Evolutionary conservation across 2,888 invertebrate genomes (phyloP).

Genomic region (Melanostoma scalare): DNA sequence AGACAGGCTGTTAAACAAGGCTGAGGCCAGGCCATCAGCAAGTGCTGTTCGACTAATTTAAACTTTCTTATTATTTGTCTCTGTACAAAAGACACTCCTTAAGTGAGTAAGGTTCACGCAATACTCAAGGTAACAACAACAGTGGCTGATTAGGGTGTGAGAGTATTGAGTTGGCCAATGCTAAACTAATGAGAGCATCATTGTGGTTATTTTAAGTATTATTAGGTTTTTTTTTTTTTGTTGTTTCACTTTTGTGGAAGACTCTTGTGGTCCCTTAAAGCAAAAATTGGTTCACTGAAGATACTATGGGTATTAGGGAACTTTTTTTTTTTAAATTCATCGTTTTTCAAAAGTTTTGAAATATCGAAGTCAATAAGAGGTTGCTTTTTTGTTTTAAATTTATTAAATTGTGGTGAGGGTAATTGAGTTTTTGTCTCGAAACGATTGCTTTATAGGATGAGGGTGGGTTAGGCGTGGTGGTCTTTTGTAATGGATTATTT

Average conservation of each 20-base stretch:
- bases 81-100: not conserved
- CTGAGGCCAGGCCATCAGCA: conserved; percentile 1
- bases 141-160: conserved; percentile 11
- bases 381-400: conserved; percentile 24
- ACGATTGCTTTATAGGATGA: conserved; percentile 42
- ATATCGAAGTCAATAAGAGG: conserved; percentile 48
- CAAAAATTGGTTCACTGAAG: not conserved
- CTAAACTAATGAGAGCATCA: conserved; percentile 35
- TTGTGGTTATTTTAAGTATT: not conserved
- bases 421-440: conserved; percentile 53
- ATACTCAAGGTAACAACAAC: conserved; percentile 9
- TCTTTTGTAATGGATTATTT: conserved; percentile 3
- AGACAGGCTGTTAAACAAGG: conserved; percentile 10
- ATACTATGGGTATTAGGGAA: not conserved
- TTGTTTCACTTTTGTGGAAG: not conserved
- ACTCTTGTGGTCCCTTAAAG: conserved; percentile 14
- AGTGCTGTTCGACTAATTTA: conserved; percentile 67
- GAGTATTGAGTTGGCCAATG: conserved; percentile 4
- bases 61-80: conserved; percentile 52
- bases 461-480: not conserved
- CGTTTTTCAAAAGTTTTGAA: conserved; percentile 27
- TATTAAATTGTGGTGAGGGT: conserved; percentile 16
- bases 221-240: not conserved
- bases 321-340: conserved; percentile 13
- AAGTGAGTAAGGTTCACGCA: not conserved